A percentile compares a stretch with the other conserved stretches of the same genome.
Conservation (phyloP, 2,797 vertebrate species). For the Prionace glauca region DNA sequence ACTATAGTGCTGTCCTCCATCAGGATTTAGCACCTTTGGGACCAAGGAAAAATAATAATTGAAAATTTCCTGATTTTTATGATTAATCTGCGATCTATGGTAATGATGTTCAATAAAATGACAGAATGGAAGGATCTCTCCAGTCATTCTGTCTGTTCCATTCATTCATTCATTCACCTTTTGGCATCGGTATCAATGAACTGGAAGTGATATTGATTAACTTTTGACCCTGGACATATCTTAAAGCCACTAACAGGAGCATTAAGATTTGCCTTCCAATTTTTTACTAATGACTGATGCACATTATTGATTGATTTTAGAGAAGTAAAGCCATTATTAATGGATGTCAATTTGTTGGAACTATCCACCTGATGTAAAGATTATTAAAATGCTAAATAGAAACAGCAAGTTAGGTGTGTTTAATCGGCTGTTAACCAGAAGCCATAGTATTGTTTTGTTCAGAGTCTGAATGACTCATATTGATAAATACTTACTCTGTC, state of each 20-base stretch:
- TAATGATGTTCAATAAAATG: neutral
- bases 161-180: neutral
- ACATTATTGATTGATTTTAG: neutral
- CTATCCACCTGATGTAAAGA: neutral
- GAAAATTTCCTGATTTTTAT: neutral
- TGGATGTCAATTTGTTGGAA: neutral
- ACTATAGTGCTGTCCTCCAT: neutral
- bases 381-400: neutral
- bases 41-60: neutral
- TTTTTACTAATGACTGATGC: neutral
- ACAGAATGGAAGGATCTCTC: neutral
- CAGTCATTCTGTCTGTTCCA: neutral
- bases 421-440: neutral
- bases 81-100: neutral
- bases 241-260: neutral
- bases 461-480: neutral
- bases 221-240: neutral
- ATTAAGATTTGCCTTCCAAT: neutral
- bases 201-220: slow-evolving; percentile 7
- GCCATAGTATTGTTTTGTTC: neutral
- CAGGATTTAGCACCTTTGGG: neutral
- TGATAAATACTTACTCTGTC: neutral
- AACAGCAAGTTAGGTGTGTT: neutral
- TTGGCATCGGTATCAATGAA: neutral
- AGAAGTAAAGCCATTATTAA: neutral